phyloP scores from a whole-genome alignment of 2,888 invertebrate genomes.

The Pseudoips prasinana region DNA sequence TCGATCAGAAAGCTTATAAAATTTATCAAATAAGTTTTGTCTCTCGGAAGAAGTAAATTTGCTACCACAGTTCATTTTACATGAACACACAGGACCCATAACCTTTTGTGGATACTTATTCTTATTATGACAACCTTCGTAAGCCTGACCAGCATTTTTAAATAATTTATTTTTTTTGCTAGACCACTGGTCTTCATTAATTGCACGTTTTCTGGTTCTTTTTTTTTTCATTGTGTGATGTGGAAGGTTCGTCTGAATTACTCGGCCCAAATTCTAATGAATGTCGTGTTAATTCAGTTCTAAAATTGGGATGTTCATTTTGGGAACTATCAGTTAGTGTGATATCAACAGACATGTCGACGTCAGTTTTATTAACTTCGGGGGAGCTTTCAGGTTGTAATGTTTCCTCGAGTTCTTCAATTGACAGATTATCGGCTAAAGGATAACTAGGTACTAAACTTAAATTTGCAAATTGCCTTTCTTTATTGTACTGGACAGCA shows the following conservation, averaged over 20 bases:
- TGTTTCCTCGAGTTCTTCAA: slow-evolving; percentile 2
- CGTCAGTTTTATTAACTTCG: slow-evolving; percentile 1
- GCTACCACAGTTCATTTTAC: slow-evolving; percentile 9
- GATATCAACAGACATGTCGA: slow-evolving; percentile 2
- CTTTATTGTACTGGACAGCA: background rate
- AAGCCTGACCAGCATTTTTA: slow-evolving; percentile 13
- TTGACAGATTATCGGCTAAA: slow-evolving; percentile 1
- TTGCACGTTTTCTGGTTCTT: slow-evolving; percentile 1
- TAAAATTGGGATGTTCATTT: slow-evolving; percentile 3
- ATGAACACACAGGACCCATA: slow-evolving; percentile 8
- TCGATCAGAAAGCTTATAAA: slow-evolving; percentile 15
- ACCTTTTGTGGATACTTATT: slow-evolving; percentile 7
- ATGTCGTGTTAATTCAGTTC: slow-evolving; percentile 4
- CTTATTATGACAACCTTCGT: slow-evolving; percentile 8
- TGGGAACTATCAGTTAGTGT: slow-evolving; percentile 2
- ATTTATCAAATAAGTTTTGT: slow-evolving; percentile 10
- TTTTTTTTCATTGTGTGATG: slow-evolving; percentile 3
- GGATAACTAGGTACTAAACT: background rate
- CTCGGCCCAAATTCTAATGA: slow-evolving; percentile 2
- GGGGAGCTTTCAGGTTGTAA: slow-evolving; percentile 3
- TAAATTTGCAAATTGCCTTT: background rate
- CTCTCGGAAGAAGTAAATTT: slow-evolving; percentile 8
- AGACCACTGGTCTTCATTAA: slow-evolving; percentile 5
- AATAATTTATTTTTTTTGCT: slow-evolving; percentile 11
- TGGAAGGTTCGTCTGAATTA: slow-evolving; percentile 3